These are phyloP conservation scores for Geotria australis DNA, from an alignment of 2,797 vertebrate genomes.

Conservation along the genomic window DNA sequence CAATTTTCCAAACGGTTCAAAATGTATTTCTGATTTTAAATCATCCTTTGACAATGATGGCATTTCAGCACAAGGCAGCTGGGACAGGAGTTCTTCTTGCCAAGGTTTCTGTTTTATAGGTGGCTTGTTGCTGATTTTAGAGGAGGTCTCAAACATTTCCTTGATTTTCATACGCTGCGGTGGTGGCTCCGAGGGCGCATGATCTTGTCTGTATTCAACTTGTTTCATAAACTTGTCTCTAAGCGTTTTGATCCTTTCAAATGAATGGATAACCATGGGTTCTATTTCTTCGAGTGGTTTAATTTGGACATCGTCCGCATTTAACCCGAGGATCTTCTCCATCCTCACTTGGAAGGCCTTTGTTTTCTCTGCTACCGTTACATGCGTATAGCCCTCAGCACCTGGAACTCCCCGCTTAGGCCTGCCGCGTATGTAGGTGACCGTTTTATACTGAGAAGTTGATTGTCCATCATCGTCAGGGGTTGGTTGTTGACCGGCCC, in stretches of 20 bases:
- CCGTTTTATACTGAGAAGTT: too few species aligned
- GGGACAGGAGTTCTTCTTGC: too few species aligned
- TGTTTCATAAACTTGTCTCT: background rate
- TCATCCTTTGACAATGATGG: too few species aligned
- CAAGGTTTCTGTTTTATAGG: too few species aligned
- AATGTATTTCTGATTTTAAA: slow-evolving; percentile 18
- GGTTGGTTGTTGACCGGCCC: background rate
- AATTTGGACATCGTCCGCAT: background rate
- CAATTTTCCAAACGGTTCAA: slow-evolving; percentile 12
- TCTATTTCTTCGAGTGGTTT: background rate
- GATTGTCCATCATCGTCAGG: too few species aligned
- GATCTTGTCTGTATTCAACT: background rate
- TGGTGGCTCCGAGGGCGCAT: slow-evolving; percentile 24
- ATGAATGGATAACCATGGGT: background rate
- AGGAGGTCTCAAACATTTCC: too few species aligned
- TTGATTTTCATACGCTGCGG: too few species aligned
- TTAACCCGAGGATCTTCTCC: background rate
- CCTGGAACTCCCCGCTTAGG: too few species aligned
- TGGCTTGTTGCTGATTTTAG: too few species aligned
- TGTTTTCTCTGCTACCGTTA: background rate
- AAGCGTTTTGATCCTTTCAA: background rate
- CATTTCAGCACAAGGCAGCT: too few species aligned
- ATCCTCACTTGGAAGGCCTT: background rate
- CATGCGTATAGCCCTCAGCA: background rate
- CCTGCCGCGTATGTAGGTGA: too few species aligned